Percentiles rank a stretch among this genome's conserved stretches.
Evolutionary conservation across 2,797 vertebrate genomes (phyloP).

Genomic region (Philypnodon macrostomus): DNA sequence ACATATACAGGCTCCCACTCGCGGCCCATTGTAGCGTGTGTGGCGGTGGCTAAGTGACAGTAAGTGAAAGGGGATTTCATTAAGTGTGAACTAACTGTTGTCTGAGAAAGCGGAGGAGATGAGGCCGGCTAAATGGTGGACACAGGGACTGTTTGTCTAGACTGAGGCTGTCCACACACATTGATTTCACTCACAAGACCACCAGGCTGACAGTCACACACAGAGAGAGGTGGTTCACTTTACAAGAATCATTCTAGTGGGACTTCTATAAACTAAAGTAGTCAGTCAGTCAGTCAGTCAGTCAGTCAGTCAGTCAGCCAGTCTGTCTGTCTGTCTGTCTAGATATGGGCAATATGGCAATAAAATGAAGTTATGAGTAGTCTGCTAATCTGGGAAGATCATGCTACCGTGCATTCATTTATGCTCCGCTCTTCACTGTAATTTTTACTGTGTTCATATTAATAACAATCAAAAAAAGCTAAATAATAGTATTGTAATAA

Average conservation of each 20-base stretch:
- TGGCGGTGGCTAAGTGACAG: conserved; percentile 22
- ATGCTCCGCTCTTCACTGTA: too few relatives aligned
- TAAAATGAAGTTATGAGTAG: too few relatives aligned
- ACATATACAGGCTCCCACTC: background rate
- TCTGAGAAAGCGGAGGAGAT: conserved; percentile 40
- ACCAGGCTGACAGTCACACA: conserved; percentile 38
- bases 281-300: background rate
- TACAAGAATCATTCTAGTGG: conserved; percentile 17
- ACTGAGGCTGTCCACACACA: conserved; percentile 49
- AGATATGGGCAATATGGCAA: too few relatives aligned
- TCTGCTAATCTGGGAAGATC: too few relatives aligned
- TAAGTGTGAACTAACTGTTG: conserved; percentile 40
- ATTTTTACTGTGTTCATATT: too few relatives aligned
- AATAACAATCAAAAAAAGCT: too few relatives aligned
- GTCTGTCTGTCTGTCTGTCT: too few relatives aligned
- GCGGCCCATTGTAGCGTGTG: conserved; percentile 16
- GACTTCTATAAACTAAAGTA: conserved; percentile 5
- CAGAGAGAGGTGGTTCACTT: conserved; percentile 23
- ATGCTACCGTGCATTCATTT: too few relatives aligned
- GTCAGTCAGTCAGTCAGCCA: too few relatives aligned
- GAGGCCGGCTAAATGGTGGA: conserved; percentile 45
- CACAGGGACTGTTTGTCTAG: conserved; percentile 46
- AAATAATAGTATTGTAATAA: too few relatives aligned
- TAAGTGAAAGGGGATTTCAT: conserved; percentile 46
- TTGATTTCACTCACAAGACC: conserved; percentile 48